Percentiles rank a stretch among this genome's conserved stretches.
Conservation (phyloP, 2,888 invertebrate genomes). For the Psococerastis gibbosa region DNA sequence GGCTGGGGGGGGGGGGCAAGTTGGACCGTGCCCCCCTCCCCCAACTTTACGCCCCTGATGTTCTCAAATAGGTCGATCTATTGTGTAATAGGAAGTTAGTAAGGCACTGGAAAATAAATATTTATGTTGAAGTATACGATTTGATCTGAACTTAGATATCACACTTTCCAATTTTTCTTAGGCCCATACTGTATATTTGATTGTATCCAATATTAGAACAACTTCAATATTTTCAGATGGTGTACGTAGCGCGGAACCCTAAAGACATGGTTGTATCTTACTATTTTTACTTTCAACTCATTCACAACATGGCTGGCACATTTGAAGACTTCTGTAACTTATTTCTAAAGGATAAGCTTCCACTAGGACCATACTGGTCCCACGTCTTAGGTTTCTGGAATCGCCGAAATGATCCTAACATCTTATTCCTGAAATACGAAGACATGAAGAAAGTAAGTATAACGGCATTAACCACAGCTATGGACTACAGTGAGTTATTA, state of each 20-base stretch:
- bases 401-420: constrained; percentile 43
- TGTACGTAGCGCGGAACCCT: constrained; percentile 76
- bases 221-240: constrained; percentile 44
- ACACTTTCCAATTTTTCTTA: too few species aligned
- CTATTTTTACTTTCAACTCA: constrained; percentile 58
- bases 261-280: constrained; percentile 81
- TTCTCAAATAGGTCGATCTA: too few species aligned
- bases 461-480: too few species aligned
- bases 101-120: too few species aligned
- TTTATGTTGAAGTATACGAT: too few species aligned
- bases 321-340: constrained; percentile 61
- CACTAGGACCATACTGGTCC: constrained; percentile 35
- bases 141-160: too few species aligned
- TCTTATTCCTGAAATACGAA: constrained; percentile 64
- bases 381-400: constrained; percentile 41
- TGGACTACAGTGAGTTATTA: not conserved
- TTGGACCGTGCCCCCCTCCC: too few species aligned
- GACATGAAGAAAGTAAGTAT: constrained; percentile 43
- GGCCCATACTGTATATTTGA: too few species aligned
- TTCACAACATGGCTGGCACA: constrained; percentile 36
- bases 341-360: constrained; percentile 39
- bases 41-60: too few species aligned
- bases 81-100: too few species aligned
- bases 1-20: too few species aligned
- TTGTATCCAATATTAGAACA: too few species aligned